Evolutionary conservation across 2,797 vertebrate species (phyloP).

Genomic region (Enteromius afrohamiltoni): DNA sequence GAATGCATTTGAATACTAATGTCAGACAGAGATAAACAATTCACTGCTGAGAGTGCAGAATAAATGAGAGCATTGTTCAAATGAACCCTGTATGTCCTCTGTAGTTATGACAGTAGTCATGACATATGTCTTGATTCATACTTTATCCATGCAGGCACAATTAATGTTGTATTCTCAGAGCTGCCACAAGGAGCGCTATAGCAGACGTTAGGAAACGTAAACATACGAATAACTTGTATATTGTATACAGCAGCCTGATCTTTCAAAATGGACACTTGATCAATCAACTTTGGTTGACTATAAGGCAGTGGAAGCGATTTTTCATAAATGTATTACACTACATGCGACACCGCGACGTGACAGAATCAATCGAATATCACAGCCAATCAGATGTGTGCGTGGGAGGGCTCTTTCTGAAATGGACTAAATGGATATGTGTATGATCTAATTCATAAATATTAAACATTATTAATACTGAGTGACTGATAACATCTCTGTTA

Average conservation of each 20-base stretch:
- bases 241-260: background rate
- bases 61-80: background rate
- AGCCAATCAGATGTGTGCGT: no score
- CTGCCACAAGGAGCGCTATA: background rate
- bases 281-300: no score
- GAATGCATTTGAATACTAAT: constrained; percentile 46
- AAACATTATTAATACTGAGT: no score
- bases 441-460: no score
- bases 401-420: no score
- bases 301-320: no score
- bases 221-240: background rate
- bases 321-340: no score
- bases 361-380: no score
- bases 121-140: background rate
- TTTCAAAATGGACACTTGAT: no score
- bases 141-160: background rate
- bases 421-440: no score
- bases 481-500: no score
- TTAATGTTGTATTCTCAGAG: background rate
- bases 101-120: background rate
- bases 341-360: no score
- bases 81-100: background rate
- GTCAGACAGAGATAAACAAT: background rate
- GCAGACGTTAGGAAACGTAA: background rate
- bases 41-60: background rate